Conservation (phyloP, 1,140 invertebrate species). For the Diabrotica virgifera region DNA sequence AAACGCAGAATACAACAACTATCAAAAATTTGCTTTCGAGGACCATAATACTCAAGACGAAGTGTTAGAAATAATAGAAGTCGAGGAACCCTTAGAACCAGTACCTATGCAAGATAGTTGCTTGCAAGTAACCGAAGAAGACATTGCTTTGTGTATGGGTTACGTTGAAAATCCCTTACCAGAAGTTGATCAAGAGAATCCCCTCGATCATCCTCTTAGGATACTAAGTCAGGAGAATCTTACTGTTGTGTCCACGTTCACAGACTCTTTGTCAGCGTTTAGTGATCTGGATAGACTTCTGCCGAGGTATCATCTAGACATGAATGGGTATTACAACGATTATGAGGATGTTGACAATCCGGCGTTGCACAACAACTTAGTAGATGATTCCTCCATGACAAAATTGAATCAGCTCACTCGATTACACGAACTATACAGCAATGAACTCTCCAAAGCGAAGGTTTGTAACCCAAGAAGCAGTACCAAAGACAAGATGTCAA, state of each 20-base stretch:
- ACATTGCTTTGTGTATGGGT: constrained; percentile 84
- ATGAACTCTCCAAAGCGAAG: constrained; percentile 61
- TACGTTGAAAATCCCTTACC: constrained; percentile 66
- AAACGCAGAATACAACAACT: constrained; percentile 52
- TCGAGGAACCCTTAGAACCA: constrained; percentile 74
- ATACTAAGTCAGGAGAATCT: constrained; percentile 87
- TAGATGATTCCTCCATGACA: constrained; percentile 41
- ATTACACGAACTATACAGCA: constrained; percentile 66
- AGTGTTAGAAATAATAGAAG: constrained; percentile 78
- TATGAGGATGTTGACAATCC: constrained; percentile 48
- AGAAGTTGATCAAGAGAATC: constrained; percentile 62
- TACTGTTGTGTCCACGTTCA: constrained; percentile 83
- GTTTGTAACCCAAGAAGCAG: constrained; percentile 56
- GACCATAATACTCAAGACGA: constrained; percentile 59
- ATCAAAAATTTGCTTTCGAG: constrained; percentile 36
- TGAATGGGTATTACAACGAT: constrained; percentile 42
- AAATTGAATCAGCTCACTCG: constrained; percentile 67
- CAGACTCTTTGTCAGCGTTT: constrained; percentile 74
- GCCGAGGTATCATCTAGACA: constrained; percentile 41
- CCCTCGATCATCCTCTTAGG: constrained; percentile 77
- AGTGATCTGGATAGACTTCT: constrained; percentile 66
- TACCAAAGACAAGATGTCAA: constrained; percentile 48
- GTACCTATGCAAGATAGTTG: constrained; percentile 81
- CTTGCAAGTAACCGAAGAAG: constrained; percentile 86
- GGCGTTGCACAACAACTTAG: constrained; percentile 32